Base-by-base conservation (phyloP, 53 echinoderm and acorn worm genomes). In the Actinopyga echinites region DNA sequence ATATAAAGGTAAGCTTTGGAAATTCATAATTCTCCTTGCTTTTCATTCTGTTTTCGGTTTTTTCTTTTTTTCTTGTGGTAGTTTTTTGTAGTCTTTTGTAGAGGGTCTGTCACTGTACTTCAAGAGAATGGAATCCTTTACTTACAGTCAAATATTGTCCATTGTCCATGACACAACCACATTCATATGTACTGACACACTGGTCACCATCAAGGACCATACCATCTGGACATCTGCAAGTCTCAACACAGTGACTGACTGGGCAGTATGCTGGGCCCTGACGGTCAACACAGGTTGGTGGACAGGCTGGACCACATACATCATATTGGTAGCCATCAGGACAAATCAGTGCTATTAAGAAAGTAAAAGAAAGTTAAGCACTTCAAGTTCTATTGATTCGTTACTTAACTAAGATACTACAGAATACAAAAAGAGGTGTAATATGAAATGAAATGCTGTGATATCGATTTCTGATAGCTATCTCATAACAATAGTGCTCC, bases 211-310 rank as follows among this genome's bases (percentile, higher is more conserved):
- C 91, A 10, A 93, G 82, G 23, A 95, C 86, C 68, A 75, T 83
- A 45, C 89, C 93, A 57, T 85, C 80, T 2, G 95, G 88, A 64
- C 95, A 95, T 66, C 88, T 82, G 68, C 95, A 95, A n/a, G 90
- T 89, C 84, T 95, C 95, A 65, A 84, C 79, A 68, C 91, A 90
- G 45, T 79, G 78, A 21, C 15, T 42, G 35, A 57, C 44, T 29
- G 82, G 56, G 53, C 92, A 92, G 45, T 75, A 61, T 21, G 9
- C 66, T 24, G 60, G 37, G 25, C 88, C 56, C 79, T 85, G 54
- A 20, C 69, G 81, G 56, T 86, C 64, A 0, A 56, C 89, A 83
- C 92, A 92, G 82, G 82, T 89, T n/a, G 85, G 75, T 58, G 89
- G 92, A 40, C 91, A 91, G 3, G 88, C 81, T 9, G 80, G 40